Base-by-base conservation (phyloP, 2,797 vertebrate genomes). In the Acestrorhynchus altus region DNA sequence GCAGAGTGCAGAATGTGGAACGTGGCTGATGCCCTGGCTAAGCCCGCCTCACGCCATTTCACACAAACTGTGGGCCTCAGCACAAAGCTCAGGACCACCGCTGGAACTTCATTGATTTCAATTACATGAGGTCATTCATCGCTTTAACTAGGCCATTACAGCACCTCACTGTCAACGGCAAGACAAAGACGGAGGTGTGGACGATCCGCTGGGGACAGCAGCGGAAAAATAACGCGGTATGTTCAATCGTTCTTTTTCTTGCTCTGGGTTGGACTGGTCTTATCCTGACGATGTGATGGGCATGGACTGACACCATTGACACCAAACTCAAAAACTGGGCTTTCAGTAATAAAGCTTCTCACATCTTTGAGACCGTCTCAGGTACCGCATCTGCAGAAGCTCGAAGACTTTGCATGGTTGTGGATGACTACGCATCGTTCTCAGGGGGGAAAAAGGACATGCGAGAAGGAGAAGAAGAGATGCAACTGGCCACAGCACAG, bases 51-150 rank as follows among this genome's bases (percentile, higher is more conserved):
- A 83, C 83, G 85, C 89, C 89, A 81, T 86, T 82, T 79, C 78
- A 78, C 85, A 82, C 88, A 88, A 83, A 85, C 63, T 80, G 81
- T 59, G 64, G 60, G 51, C 44, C 72, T 92, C 87, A 88, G 86
- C 91, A 89, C 63, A 87, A 84, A 74, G 3, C 65, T 31, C 69
- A 31, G 64, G 84, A 75, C 72, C 80, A 79, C 83, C 79, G 79
- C 86, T 72, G 80, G 81, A 83, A 80, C 68, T 83, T 82, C 87
- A 93, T 90, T 84, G 90, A 93, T 92, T 92, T 86, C 83, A 89
- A 85, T 88, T 85, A 86, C 81, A 86, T 74, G 66, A 72, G 80
- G 80, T 87, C 84, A 85, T 91, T 91, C 84, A 86, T 86, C 78
- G 83, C 88, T 88, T 90, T 88, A 91, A 91, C 85, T 83, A 83